Base-by-base conservation (phyloP, 1,140 invertebrate species). In the Matsumurasca onukii region DNA sequence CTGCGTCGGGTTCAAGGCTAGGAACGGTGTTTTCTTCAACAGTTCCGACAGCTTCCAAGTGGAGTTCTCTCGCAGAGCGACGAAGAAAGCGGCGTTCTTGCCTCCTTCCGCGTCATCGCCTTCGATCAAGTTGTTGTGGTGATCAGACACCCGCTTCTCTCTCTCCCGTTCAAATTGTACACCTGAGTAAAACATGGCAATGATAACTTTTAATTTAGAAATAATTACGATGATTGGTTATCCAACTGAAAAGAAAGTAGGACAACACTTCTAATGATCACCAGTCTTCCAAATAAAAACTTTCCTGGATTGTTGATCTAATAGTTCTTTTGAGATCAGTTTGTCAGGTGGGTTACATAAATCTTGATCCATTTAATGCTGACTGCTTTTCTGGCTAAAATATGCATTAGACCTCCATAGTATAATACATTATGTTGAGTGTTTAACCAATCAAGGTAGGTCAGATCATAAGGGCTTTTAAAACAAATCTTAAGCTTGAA, bases 1-100 rank as follows among this genome's bases (percentile, higher is more conserved):
- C 66, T 90, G 86, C 1, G 91, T 92, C 3, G 94, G 86, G 80
- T 90, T 94, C 2, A 97, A 80, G 0, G 94, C 88, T 63, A 95
- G 85, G 79, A 95, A 97, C 0, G 94, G 92, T 63, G 89, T 90
- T 76, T 90, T 87, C 66, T 88, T 85, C 0, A 94, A 80, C 75
- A 87, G 86, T 70, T 91, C 87, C 80, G 89, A 85, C 83, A 86
- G 86, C 72, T 82, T 90, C 81, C 88, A 92, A 0, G 90, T 91
- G 64, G 84, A 81, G 77, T 92, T 92, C 69, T 85, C 86, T 75
- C 91, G 89, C 24, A 93, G 74, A 27, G 88, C 82, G 69, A 90
- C 87, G 74, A 92, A 92, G 77, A 92, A 93, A 63, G 86, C 85
- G 0, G 86, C 83, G 77, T 92, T 92, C 76, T 91, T 92, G 1